phyloP scores from a whole-genome alignment of 2,113 vertebrate species.

The Aspidoscelis tigris region DNA sequence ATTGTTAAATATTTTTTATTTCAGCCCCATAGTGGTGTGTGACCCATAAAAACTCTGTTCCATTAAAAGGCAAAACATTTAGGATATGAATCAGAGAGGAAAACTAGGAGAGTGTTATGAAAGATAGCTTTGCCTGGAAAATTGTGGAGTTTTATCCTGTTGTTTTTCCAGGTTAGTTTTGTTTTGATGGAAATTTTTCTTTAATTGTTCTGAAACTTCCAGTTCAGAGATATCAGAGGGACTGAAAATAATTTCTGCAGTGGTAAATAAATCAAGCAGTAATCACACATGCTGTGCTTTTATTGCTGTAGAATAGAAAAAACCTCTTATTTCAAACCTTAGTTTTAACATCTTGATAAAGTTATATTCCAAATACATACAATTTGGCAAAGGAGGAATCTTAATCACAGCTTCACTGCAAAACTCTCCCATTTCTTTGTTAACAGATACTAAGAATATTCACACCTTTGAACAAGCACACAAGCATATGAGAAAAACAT shows the following conservation, averaged over 20 bases:
- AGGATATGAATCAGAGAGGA: slow-evolving; percentile 22
- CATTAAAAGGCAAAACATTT: not conserved
- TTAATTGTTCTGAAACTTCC: slow-evolving; percentile 36
- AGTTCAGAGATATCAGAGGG: slow-evolving; percentile 41
- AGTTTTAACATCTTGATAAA: slow-evolving; percentile 32
- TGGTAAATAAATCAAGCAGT: slow-evolving; percentile 11
- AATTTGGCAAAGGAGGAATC: fast-evolving
- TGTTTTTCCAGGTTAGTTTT: slow-evolving; percentile 29
- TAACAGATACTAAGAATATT: slow-evolving; percentile 27
- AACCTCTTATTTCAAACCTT: slow-evolving; percentile 31
- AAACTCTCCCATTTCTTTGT: slow-evolving; percentile 14
- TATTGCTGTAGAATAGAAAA: slow-evolving; percentile 3
- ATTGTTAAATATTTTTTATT: no score
- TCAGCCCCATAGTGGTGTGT: not conserved
- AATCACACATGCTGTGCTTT: slow-evolving; percentile 22
- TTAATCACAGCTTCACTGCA: not conserved
- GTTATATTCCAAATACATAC: slow-evolving; percentile 38
- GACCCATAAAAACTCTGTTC: not conserved
- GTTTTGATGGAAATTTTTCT: slow-evolving; percentile 61
- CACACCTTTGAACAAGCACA: not conserved
- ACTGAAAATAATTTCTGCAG: slow-evolving; percentile 15
- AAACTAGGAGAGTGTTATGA: slow-evolving; percentile 21
- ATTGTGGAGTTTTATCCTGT: slow-evolving; percentile 19
- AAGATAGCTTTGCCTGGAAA: slow-evolving; percentile 59
- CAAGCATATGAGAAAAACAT: not conserved